Base-by-base conservation (phyloP, 2,888 invertebrate genomes). In the Drosophila greeni region DNA sequence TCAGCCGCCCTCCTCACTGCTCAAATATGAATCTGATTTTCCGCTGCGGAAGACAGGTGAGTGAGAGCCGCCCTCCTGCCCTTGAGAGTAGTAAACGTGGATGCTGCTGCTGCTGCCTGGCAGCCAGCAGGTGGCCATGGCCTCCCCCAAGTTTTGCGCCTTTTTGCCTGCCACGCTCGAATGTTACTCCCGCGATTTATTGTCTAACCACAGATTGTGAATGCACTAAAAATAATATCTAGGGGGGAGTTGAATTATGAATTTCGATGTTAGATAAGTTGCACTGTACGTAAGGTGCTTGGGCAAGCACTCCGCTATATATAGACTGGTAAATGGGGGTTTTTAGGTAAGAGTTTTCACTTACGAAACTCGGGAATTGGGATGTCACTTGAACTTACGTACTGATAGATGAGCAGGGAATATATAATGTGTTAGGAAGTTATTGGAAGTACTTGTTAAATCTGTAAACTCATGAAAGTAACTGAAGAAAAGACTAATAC, bases 1-100 rank as follows among this genome's bases (percentile, higher is more conserved):
- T 42, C 92, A 92, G 76, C 90, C 93, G 73, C 90, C 91, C 80
- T 88, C 72, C 85, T 82, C 88, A 40, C 75, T 90, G 75, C 78
- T 90, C 70, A 90, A 89, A 87, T 90, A 90, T 82, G 89, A 90
- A 76, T 87, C 90, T 67, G 97, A 97, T 91, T 97, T 96, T 90
- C 97, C 97, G 52, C 92, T 98, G 43, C 90, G 97, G 83, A 98
- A 98, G 92, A 97, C 97, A 91, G 97, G 97, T 98, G 90, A 89
- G 91, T 85, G 14, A 9, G 23, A 14, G 2, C 9, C 16, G 12
- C 7, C 20, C 16, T 26, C 7, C 7, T 9, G 40, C n/a, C 52
- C 26, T 36, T 20, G 53, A 20, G 53, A 20, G 14, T 55, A 52
- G 18, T 14, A 29, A 52, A 29, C 18, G 29, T 14, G 29, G 18